Base-by-base conservation (phyloP, 2,888 invertebrate genomes). In the Cephus pulcher region DNA sequence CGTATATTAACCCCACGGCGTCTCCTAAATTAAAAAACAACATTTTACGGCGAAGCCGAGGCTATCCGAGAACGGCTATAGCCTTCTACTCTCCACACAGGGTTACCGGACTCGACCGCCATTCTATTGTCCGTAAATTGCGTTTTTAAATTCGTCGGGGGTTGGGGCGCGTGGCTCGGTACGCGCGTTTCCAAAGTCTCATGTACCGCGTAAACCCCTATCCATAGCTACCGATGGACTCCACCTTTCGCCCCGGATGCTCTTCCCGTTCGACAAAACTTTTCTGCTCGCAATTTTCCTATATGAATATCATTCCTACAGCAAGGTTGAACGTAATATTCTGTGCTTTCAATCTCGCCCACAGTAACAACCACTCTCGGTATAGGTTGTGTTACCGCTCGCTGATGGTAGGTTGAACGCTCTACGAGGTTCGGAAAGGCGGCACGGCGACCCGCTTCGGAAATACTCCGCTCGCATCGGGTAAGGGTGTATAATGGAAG, bases 11-110 rank as follows among this genome's bases (percentile, higher is more conserved):
- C 88, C 88, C 83, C 84, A 83, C 83, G 86, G 87, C 86, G 86
- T 83, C 87, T 86, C 86, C 87, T 89, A 91, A 91, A 90, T 91
- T 90, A 90, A 90, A 91, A 91, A 90, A 90, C 90, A 91, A 91
- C 90, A 90, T 90, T 89, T 91, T 88, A 90, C 87, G 89, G 87
- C 81, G 82, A 80, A 78, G 78, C 77, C 75, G 80, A 75, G 83
- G 79, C 76, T 80, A 80, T 82, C 82, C 84, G 82, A 79, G 80
- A 81, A 79, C 78, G 80, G 79, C 82, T 80, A 80, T 79, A 80
- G 79, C 76, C 76, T 79, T 69, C 77, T 23, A 76, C 79, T 76
- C 81, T 79, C 81, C 75, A 80, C 80, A 81, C 82, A 84, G 84
- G 86, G 86, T 88, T 86, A 86, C 86, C 84, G 85, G 84, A 86